Evolutionary conservation across 1,140 invertebrate genomes (phyloP), one percentile per base, ranked within the genome.

Genomic region (Calephelis virginiensis): DNA sequence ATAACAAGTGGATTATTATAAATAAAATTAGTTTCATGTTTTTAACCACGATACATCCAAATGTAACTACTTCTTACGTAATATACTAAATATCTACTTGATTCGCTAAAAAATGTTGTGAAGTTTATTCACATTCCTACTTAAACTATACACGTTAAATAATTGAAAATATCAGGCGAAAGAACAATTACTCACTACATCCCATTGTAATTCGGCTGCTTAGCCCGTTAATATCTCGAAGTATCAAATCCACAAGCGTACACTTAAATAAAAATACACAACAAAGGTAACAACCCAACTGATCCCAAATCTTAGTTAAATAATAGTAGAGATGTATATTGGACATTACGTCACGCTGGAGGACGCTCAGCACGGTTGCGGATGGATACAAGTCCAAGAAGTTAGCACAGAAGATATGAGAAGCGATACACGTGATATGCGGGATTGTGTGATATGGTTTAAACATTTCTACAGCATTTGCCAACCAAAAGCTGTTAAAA

Each of bases 1-100:
- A 69, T 81, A 82, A 85, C 78, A 80, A 80, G 70, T 82, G 75
- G 74, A 69, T 67, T 72, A 65, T 50, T 56, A 67, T 53, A 75
- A 64, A 64, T 64, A 64, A 64, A 64, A 56, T 17, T 56, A 56
- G 37, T 61, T 63, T 67, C 63, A 65, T 56, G 61, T 40, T 11
- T 64, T 17, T 13, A 46, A 61, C 28, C 43, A 67, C n/a, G 28
- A 49, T 66, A 50, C 68, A 62, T 63, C 60, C 46, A 63, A 68
- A 67, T 70, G 63, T 63, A 69, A 45, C 69, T 70, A 67, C 71
- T 69, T 12, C 53, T 67, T 67, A 64, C 48, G n/a, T n/a, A n/a
- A 40, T 48, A 65, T 64, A 43, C 38, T 56, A 50, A 64, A 17
- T 64, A 64, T 17, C 38, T 53, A 56, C 50, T 53, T 59, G 62